These are phyloP conservation scores for Serrognathus titanus DNA, from an alignment of 2,888 invertebrate species.

Conservation along the genomic window DNA sequence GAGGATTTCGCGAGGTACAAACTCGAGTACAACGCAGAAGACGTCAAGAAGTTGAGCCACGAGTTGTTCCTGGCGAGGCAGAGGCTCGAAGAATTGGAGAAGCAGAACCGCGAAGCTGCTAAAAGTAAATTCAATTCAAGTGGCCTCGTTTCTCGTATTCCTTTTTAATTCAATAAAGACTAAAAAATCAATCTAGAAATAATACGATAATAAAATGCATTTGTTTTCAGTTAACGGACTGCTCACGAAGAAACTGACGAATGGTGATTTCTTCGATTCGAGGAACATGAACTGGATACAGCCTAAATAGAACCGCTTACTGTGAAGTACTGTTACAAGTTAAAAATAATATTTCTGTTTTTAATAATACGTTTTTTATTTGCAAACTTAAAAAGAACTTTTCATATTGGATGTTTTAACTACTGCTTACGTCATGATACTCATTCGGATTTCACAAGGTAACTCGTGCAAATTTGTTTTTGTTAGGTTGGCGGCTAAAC, in stretches of 20 bases:
- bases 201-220: neutral
- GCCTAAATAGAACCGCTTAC: neutral
- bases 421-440: no score
- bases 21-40: constrained; percentile 34
- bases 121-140: constrained; percentile 36
- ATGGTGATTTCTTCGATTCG: constrained; percentile 18
- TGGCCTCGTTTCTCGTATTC: neutral
- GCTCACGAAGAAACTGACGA: constrained; percentile 35
- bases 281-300: constrained; percentile 15
- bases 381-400: no score
- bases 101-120: constrained; percentile 38
- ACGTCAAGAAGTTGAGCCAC: constrained; percentile 31
- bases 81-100: constrained; percentile 38
- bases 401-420: no score
- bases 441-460: no score
- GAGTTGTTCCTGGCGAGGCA: constrained; percentile 33
- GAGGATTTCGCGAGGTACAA: constrained; percentile 38
- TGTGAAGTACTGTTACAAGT: no score
- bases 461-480: no score
- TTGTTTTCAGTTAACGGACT: constrained; percentile 37
- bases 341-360: no score
- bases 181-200: no score
- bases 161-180: no score
- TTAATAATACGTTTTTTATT: no score
- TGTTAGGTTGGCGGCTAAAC: no score